Evolutionary conservation across 2,797 vertebrate species (phyloP), one percentile per base, ranked within the genome.

Genomic region (Esox masquinongy): DNA sequence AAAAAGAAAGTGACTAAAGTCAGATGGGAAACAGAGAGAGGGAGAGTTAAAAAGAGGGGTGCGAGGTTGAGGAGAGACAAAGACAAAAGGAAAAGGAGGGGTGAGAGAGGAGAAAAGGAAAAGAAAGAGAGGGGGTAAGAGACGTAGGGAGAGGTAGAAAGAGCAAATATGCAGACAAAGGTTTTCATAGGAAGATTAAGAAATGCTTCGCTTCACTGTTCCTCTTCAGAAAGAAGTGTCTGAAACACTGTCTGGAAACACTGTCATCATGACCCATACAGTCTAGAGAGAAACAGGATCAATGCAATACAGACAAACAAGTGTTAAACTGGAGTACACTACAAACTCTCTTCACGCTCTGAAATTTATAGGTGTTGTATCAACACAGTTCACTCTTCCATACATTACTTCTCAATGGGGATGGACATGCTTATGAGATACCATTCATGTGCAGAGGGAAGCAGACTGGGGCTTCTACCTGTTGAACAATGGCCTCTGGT

Each of bases 141-240:
- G 74, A 47, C 43, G 5, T 47, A 47, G 43, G 1, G 2, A 43
- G 39, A 43, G 39, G 39, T 5, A 76, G 53, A 61, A 49, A 67
- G 70, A 36, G 26, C 14, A 36, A 36, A 16, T 56, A 39, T 22
- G 53, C 7, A 15, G 51, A 59, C 9, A 39, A 8, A 70, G 75
- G 34, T 61, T 61, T 72, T 36, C 17, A 24, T 19, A 16, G 8
- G 56, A 34, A 34, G 26, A 72, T 36, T n/a, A 43, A 61, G 22
- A 64, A 61, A 86, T 56, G 79, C 84, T 86, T 82, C 79, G 77
- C 83, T 82, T 83, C 66, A 77, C 75, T 83, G 78, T 83, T 82
- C 79, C 77, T 83, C 78, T 73, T 79, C 85, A 81, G 78, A 31
- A 47, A 11, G 68, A 81, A 74, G 85, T 79, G 79, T 87, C 59